Conservation (phyloP, 2,113 vertebrate genomes). For the Takifugu flavidus region DNA sequence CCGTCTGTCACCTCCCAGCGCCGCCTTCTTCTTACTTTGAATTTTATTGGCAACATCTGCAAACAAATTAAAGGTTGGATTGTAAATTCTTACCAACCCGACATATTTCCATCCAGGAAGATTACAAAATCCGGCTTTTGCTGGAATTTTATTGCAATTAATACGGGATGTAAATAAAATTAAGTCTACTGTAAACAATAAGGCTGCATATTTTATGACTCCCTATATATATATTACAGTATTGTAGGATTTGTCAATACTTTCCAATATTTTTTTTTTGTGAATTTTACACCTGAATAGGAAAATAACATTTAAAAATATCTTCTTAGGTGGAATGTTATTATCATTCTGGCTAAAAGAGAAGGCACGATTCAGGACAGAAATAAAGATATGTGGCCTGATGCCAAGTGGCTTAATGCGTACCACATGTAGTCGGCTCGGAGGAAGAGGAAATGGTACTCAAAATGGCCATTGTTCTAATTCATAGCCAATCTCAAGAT, state of each 20-base stretch:
- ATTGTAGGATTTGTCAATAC: too few relatives aligned
- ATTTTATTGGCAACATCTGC: conserved; percentile 12
- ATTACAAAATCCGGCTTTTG: background rate
- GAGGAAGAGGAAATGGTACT: conserved; percentile 69
- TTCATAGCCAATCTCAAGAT: conserved; percentile 82
- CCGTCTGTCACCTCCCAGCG: conserved; percentile 26
- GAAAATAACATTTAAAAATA: too few relatives aligned
- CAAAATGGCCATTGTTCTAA: conserved; percentile 75
- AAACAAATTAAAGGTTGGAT: conserved; percentile 23
- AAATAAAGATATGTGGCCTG: conserved; percentile 59
- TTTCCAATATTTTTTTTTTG: too few relatives aligned
- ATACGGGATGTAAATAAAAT: too few relatives aligned
- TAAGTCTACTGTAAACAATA: too few relatives aligned
- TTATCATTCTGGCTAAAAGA: conserved; percentile 22
- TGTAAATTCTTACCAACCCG: conserved; percentile 5
- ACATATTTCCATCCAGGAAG: background rate
- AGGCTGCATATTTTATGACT: too few relatives aligned
- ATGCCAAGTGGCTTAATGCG: conserved; percentile 67
- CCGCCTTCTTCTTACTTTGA: conserved; percentile 9
- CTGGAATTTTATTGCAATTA: too few relatives aligned
- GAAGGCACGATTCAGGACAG: conserved; percentile 43
- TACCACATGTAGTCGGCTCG: conserved; percentile 64
- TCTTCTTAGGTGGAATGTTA: conserved; percentile 17
- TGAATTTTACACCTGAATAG: too few relatives aligned
- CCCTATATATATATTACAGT: too few relatives aligned